Conservation (phyloP, 2,797 vertebrate species). For the Psittacula echo region DNA sequence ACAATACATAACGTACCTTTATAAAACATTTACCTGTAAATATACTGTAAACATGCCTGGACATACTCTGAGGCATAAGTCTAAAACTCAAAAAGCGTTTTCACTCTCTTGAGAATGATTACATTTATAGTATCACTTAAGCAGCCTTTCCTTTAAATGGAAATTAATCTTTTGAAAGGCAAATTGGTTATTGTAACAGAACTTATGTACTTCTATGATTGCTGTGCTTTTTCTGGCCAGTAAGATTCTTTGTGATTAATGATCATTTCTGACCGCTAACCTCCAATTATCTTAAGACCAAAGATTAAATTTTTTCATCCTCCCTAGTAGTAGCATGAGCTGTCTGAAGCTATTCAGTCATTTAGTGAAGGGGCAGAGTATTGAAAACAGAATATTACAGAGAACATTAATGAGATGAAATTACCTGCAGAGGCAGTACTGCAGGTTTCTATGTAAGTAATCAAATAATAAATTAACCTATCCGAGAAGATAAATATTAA, state of each 20-base stretch:
- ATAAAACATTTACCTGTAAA: background rate
- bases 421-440: background rate
- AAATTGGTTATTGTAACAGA: background rate
- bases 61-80: background rate
- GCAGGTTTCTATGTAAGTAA: background rate
- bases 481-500: constrained; percentile 22
- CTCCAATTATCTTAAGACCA: constrained; percentile 6
- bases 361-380: background rate
- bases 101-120: background rate
- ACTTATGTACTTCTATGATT: background rate
- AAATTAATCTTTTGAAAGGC: constrained; percentile 22
- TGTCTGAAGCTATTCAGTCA: background rate
- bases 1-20: background rate
- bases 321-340: background rate
- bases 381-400: background rate
- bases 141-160: background rate
- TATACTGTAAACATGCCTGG: background rate
- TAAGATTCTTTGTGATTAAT: constrained; percentile 2
- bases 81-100: background rate
- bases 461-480: constrained; percentile 2
- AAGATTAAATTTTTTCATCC: constrained; percentile 16
- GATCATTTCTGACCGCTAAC: background rate
- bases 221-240: background rate
- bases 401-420: background rate
- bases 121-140: background rate